These are phyloP conservation scores for Horisme vitalbata DNA, from an alignment of 2,888 invertebrate genomes.

Conservation along the genomic window DNA sequence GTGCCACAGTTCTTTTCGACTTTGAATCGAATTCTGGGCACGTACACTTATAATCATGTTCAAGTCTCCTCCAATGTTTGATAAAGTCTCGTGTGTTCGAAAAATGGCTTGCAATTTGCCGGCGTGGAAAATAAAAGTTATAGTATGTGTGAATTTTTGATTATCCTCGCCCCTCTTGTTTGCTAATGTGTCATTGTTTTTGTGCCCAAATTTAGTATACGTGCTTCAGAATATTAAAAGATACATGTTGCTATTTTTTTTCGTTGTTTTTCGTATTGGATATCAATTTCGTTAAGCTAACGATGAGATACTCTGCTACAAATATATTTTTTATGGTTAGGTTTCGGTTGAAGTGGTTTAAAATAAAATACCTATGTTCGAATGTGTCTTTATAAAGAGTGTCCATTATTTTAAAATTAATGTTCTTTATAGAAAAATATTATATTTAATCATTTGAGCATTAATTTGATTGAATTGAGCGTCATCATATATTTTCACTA, in stretches of 20 bases:
- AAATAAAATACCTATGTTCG: too few species aligned
- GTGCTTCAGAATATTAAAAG: constrained; percentile 30
- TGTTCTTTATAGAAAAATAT: too few species aligned
- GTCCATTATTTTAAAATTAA: too few species aligned
- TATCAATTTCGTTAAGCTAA: constrained; percentile 12
- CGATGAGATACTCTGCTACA: not conserved
- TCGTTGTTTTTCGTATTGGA: constrained; percentile 24
- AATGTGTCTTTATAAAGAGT: too few species aligned
- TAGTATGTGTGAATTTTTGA: constrained; percentile 40
- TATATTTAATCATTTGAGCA: too few species aligned
- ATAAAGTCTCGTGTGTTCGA: constrained; percentile 72
- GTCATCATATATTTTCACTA: too few species aligned
- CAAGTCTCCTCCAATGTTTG: constrained; percentile 73
- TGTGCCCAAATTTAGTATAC: constrained; percentile 29
- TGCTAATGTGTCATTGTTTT: constrained; percentile 37
- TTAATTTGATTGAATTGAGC: too few species aligned
- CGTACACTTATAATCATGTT: constrained; percentile 80
- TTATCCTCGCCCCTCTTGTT: constrained; percentile 34
- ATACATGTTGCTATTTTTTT: constrained; percentile 21
- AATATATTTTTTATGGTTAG: not conserved
- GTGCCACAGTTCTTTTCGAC: constrained; percentile 63
- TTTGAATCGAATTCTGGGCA: constrained; percentile 66
- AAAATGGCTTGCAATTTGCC: constrained; percentile 65
- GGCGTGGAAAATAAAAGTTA: constrained; percentile 49
- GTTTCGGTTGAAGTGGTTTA: not conserved